phyloP scores from a whole-genome alignment of 2,113 vertebrate genomes.

The Hystrix cristata region DNA sequence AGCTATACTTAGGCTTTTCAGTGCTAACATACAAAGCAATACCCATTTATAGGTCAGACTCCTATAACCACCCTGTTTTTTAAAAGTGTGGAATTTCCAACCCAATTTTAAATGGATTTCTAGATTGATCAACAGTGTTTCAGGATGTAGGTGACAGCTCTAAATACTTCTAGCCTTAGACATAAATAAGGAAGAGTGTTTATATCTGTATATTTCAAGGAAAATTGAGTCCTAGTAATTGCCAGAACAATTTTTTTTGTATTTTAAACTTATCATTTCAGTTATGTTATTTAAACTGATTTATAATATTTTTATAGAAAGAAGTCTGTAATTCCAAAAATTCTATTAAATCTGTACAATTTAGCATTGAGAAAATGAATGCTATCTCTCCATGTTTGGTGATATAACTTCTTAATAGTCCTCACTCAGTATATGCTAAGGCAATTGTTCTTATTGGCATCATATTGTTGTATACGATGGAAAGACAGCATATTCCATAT shows the following conservation, averaged over 20 bases:
- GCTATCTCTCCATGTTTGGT: conserved; percentile 35
- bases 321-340: conserved; percentile 33
- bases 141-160: neutral
- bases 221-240: conserved; percentile 4
- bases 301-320: conserved; percentile 47
- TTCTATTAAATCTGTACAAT: conserved; percentile 34
- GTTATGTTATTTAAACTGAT: conserved; percentile 20
- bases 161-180: neutral
- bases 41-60: neutral
- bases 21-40: neutral
- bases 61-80: neutral
- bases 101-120: conserved; percentile 21
- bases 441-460: conserved; percentile 46
- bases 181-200: neutral
- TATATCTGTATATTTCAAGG: neutral
- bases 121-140: neutral
- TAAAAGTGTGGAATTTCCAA: neutral
- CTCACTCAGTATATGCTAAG: conserved; percentile 48
- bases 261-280: neutral
- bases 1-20: neutral
- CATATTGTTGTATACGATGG: neutral
- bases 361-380: conserved; percentile 42
- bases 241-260: neutral
- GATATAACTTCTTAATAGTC: conserved; percentile 58
- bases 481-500: conserved; percentile 28